A percentile compares a stretch with the other conserved stretches of the same genome.
Evolutionary conservation across 2,888 invertebrate genomes (phyloP).

Genomic region (Gymnoscelis rufifasciata): DNA sequence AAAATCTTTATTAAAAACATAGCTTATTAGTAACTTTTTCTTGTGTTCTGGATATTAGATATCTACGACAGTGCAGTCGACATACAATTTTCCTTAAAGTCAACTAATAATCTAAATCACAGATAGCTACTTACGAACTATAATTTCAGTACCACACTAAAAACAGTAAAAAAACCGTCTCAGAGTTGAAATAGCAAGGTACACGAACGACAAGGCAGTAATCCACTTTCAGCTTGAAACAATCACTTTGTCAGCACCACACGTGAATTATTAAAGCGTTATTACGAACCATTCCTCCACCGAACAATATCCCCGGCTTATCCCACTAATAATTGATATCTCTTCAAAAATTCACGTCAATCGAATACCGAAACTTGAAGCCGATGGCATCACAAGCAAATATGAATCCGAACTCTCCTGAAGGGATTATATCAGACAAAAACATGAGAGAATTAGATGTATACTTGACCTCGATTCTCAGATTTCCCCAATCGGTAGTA

Average conservation of each 20-base stretch:
- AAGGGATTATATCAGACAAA: conserved; percentile 56
- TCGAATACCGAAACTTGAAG: conserved; percentile 9
- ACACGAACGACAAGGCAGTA: conserved; percentile 30
- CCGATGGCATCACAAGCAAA: conserved; percentile 24
- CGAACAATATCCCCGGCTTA: conserved; percentile 5
- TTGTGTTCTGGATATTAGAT: no score
- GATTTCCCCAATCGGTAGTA: conserved; percentile 55
- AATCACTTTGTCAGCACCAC: conserved; percentile 44
- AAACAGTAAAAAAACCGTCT: conserved; percentile 1
- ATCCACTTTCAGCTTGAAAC: conserved; percentile 37
- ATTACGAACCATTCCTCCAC: conserved; percentile 27
- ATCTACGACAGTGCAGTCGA: no score
- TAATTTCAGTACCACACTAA: no score
- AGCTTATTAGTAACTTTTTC: no score
- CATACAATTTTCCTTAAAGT: no score
- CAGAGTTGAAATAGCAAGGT: conserved; percentile 17
- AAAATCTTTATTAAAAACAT: no score
- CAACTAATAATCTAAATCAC: no score
- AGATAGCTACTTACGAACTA: no score
- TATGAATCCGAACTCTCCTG: conserved; percentile 26
- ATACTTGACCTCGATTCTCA: conserved; percentile 65
- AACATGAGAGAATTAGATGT: conserved; percentile 51
- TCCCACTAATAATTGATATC: conserved; percentile 19
- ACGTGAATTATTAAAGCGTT: conserved; percentile 44
- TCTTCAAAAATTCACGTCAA: conserved; percentile 12